phyloP scores from a whole-genome alignment of 1,140 invertebrate genomes.

The Patella vulgata region DNA sequence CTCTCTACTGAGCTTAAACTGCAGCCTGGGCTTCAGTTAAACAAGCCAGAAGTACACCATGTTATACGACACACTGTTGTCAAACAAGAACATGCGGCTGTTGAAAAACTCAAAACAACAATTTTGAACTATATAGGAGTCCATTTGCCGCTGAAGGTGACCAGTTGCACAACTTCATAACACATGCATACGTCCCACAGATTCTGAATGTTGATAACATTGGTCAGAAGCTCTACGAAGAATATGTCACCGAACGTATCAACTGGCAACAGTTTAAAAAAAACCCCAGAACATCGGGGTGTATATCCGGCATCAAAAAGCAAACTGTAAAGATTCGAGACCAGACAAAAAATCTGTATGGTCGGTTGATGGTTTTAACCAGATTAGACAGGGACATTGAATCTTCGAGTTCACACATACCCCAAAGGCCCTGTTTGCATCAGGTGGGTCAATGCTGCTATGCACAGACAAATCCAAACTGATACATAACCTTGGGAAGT shows the following conservation, averaged over 20 bases:
- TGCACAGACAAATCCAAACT: constrained; percentile 1
- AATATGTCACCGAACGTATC: constrained; percentile 23
- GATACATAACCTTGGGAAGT: too few relatives aligned
- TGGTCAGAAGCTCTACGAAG: constrained; percentile 16
- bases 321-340: not conserved
- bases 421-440: too few relatives aligned
- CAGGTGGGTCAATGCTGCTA: too few relatives aligned
- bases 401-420: too few relatives aligned
- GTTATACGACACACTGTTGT: constrained; percentile 17
- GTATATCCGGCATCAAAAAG: not conserved
- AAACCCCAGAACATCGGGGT: too few relatives aligned
- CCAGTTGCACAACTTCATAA: constrained; percentile 3
- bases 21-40: constrained; percentile 18
- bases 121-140: constrained; percentile 9
- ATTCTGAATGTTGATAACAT: constrained; percentile 13
- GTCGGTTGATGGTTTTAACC: too few relatives aligned
- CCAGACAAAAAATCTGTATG: too few relatives aligned
- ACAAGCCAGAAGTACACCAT: constrained; percentile 2
- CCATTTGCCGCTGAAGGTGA: constrained; percentile 8
- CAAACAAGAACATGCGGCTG: constrained; percentile 11
- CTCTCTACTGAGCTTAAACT: constrained; percentile 30
- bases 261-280: too few relatives aligned
- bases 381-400: too few relatives aligned
- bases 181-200: constrained; percentile 15
- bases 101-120: constrained; percentile 4